Conservation (phyloP, 2,113 vertebrate genomes). For the Casuarius casuarius region DNA sequence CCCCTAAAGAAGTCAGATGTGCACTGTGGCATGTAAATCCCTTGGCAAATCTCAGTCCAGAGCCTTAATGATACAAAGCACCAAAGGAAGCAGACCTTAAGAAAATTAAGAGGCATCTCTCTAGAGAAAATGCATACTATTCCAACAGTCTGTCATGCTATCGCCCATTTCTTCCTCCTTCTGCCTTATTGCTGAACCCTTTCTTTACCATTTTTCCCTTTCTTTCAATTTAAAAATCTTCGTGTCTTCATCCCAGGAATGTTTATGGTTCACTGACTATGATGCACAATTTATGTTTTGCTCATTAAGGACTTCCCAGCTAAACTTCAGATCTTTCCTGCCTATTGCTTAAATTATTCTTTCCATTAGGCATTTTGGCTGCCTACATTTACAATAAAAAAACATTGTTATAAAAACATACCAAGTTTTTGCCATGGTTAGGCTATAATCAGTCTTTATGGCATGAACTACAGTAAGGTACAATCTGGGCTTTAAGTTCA, state of each 20-base stretch:
- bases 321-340: constrained; percentile 6
- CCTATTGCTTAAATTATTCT: constrained; percentile 26
- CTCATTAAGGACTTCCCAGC: constrained; percentile 15
- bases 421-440: background rate
- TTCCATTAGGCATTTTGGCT: constrained; percentile 30
- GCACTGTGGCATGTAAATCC: background rate
- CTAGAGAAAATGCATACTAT: background rate
- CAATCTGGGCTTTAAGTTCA: background rate
- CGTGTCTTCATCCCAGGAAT: background rate
- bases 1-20: background rate
- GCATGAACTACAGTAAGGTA: background rate
- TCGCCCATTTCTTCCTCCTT: background rate
- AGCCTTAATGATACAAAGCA: background rate
- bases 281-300: background rate
- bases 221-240: background rate
- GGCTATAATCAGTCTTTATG: background rate
- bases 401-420: constrained; percentile 16
- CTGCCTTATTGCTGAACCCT: background rate
- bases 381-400: background rate
- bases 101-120: background rate
- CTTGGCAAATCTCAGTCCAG: background rate
- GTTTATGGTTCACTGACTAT: background rate
- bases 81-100: background rate
- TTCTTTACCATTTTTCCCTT: background rate
- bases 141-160: background rate